Percentiles rank a stretch among this genome's conserved stretches.
phyloP scores from a whole-genome alignment of 1,140 invertebrate genomes.

The Drosophila serrata region DNA sequence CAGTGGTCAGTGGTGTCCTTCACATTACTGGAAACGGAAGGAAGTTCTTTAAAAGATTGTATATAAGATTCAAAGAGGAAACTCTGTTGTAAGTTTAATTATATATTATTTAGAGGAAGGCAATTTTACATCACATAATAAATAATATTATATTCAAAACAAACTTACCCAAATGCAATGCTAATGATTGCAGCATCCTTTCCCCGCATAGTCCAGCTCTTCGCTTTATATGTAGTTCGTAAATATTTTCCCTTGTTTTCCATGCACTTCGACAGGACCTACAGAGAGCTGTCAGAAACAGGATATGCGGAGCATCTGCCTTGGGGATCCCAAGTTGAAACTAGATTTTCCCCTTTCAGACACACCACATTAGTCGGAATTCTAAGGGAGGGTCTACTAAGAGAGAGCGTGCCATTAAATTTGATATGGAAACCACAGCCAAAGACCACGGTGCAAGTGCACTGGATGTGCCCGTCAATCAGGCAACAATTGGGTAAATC shows the following conservation, averaged over 20 bases:
- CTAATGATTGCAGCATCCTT: neutral
- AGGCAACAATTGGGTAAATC: slow-evolving; percentile 51
- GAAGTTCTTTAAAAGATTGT: neutral
- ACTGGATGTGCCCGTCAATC: slow-evolving; percentile 41
- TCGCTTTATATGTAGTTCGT: neutral
- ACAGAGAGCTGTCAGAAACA: slow-evolving; percentile 26
- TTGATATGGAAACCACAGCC: slow-evolving; percentile 30
- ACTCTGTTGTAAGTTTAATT: neutral
- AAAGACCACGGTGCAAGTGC: slow-evolving; percentile 31
- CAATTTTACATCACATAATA: neutral
- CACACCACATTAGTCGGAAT: slow-evolving; percentile 13
- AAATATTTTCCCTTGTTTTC: neutral
- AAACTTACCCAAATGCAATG: no score
- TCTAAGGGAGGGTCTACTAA: neutral
- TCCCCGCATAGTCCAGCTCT: neutral
- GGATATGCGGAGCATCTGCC: neutral
- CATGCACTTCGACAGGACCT: neutral
- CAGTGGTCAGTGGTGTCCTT: neutral
- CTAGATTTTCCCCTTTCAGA: slow-evolving; percentile 1
- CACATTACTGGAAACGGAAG: neutral
- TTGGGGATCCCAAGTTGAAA: neutral
- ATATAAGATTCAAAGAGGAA: neutral
- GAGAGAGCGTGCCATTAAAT: slow-evolving; percentile 14
- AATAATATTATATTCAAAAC: neutral
- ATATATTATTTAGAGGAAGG: no score